phyloP scores from a whole-genome alignment of 2,888 invertebrate genomes.

The Lithophane ornitopus region DNA sequence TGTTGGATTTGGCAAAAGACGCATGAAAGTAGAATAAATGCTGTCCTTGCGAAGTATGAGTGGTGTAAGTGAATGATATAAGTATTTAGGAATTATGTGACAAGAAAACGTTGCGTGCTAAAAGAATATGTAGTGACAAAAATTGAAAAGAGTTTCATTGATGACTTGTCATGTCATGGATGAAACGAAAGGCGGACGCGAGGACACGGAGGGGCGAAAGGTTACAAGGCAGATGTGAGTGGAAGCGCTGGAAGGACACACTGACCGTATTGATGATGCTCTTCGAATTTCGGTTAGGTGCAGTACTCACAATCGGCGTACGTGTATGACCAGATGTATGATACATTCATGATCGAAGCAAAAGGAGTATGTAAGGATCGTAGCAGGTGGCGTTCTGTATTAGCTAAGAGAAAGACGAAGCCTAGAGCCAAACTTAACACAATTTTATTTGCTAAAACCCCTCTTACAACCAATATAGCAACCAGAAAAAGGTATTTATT shows the following conservation, averaged over 20 bases:
- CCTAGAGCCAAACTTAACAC: background rate
- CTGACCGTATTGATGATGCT: background rate
- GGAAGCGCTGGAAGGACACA: background rate
- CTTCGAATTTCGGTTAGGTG: background rate
- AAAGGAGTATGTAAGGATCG: background rate
- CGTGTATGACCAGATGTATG: background rate
- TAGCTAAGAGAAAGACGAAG: too few relatives aligned
- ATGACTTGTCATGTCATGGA: background rate
- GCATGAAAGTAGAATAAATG: background rate
- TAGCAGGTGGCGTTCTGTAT: background rate
- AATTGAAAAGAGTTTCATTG: background rate
- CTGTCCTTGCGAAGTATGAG: background rate
- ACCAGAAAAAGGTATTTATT: conserved; percentile 3
- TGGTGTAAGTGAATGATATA: background rate
- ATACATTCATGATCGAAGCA: background rate
- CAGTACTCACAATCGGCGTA: background rate
- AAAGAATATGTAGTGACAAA: background rate
- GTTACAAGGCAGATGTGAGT: too few relatives aligned
- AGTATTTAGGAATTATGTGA: background rate
- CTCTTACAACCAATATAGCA: background rate
- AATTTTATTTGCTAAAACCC: conserved; percentile 4
- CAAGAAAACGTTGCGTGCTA: background rate
- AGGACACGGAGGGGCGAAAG: too few relatives aligned
- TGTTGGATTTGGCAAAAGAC: background rate
- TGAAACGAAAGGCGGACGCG: background rate